Percentiles rank a stretch among this genome's conserved stretches.
phyloP scores from a whole-genome alignment of 2,797 vertebrate species.

The Enteromius thamalakanensis region DNA sequence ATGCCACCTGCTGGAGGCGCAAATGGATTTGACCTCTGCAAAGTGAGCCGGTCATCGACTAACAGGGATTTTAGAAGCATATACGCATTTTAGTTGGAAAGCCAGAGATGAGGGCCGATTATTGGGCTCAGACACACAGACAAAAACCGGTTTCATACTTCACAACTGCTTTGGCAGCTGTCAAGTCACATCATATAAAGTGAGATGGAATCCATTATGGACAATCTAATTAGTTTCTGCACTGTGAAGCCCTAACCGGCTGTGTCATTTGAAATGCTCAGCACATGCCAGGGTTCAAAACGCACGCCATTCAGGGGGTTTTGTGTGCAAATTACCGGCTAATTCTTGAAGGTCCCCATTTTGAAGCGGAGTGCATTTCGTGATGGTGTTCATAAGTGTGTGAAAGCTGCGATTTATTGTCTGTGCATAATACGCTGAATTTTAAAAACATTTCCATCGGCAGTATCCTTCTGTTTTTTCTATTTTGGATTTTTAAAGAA shows the following conservation, averaged over 20 bases:
- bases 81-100: background rate
- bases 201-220: constrained; percentile 52
- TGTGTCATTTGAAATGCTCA: constrained; percentile 50
- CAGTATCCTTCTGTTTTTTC: constrained; percentile 11
- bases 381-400: constrained; percentile 24
- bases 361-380: constrained; percentile 2
- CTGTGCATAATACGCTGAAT: background rate
- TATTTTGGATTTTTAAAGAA: background rate
- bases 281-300: constrained; percentile 40
- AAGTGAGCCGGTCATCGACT: constrained; percentile 22
- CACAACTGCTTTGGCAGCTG: constrained; percentile 50
- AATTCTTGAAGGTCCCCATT: constrained; percentile 25
- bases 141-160: constrained; percentile 18
- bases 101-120: constrained; percentile 5
- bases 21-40: constrained; percentile 57
- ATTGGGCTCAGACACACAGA: background rate
- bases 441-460: background rate
- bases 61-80: constrained; percentile 26
- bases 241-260: constrained; percentile 44
- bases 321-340: constrained; percentile 28
- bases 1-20: constrained; percentile 47
- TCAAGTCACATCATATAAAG: constrained; percentile 43
- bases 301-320: background rate
- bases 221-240: constrained; percentile 56
- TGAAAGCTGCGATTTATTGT: background rate